Percentiles rank a stretch among this genome's conserved stretches.
phyloP scores from a whole-genome alignment of 2,797 vertebrate genomes.

The Macrochelys suwanniensis region DNA sequence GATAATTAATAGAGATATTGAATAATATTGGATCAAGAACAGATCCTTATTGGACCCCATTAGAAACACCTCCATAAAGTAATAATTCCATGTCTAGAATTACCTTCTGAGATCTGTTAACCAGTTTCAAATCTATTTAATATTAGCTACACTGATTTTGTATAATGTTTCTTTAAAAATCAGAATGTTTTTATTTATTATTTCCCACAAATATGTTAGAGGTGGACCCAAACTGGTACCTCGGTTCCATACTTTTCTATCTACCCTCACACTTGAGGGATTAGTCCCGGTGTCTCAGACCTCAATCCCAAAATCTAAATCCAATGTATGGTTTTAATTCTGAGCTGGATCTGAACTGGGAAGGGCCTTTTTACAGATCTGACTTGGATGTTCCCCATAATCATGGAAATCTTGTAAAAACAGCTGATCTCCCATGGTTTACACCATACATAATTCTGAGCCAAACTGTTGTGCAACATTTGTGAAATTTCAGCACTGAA shows the following conservation, averaged over 20 bases:
- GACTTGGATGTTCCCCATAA: neutral
- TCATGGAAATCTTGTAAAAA: constrained; percentile 30
- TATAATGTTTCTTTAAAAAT: neutral
- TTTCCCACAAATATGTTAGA: no score
- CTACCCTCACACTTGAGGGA: neutral
- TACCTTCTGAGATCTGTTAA: neutral
- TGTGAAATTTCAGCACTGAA: constrained; percentile 33
- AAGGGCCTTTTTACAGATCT: neutral
- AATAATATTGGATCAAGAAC: no score
- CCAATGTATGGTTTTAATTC: neutral
- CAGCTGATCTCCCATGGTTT: neutral
- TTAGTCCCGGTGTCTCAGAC: neutral
- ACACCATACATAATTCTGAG: neutral
- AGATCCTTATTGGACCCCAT: neutral
- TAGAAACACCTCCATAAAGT: neutral
- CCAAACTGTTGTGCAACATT: neutral
- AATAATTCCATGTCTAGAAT: neutral
- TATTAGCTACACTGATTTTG: neutral
- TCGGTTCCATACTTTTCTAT: neutral
- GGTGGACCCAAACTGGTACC: neutral
- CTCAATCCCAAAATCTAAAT: neutral
- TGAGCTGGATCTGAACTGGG: neutral
- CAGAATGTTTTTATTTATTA: neutral
- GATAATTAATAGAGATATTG: neutral
- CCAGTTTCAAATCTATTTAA: neutral